Percentiles rank a stretch among this genome's conserved stretches.
Evolutionary conservation across 2,113 vertebrate genomes (phyloP).

Genomic region (Petaurus breviceps): DNA sequence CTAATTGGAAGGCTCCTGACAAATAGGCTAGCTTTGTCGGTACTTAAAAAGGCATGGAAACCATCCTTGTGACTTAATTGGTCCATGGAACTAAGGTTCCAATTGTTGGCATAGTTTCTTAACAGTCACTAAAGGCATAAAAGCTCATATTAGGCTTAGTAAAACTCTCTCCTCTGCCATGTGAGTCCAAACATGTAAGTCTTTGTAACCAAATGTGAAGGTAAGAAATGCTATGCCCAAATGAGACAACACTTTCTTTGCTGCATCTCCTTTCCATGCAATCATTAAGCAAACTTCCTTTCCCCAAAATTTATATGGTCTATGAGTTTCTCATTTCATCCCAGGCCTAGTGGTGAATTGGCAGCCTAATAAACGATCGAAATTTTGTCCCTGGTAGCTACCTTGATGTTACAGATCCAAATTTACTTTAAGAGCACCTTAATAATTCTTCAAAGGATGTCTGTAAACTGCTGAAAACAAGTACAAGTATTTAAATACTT

Average conservation of each 20-base stretch:
- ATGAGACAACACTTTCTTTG: too few species aligned
- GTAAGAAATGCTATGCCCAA: neutral
- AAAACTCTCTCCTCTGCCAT: neutral
- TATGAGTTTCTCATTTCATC: neutral
- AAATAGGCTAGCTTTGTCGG: too few species aligned
- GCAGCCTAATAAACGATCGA: neutral
- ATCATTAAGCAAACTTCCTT: neutral
- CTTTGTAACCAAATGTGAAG: neutral
- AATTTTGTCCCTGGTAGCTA: neutral
- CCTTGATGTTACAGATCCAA: constrained; percentile 14
- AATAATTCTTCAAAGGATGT: neutral
- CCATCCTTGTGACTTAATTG: too few species aligned
- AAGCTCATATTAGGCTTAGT: neutral
- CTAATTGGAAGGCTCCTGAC: too few species aligned
- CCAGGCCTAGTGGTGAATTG: neutral
- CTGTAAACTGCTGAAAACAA: neutral
- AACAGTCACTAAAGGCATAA: too few species aligned
- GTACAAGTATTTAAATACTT: neutral
- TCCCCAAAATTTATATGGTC: neutral
- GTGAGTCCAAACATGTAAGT: neutral
- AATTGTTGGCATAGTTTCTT: too few species aligned
- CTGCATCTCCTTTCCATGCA: too few species aligned
- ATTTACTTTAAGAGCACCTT: neutral
- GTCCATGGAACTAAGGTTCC: too few species aligned
- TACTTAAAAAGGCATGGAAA: too few species aligned